A percentile compares a stretch with the other conserved stretches of the same genome.
phyloP scores from a whole-genome alignment of 35 echinoderm and acorn worm species.

The Amphiura filiformis region DNA sequence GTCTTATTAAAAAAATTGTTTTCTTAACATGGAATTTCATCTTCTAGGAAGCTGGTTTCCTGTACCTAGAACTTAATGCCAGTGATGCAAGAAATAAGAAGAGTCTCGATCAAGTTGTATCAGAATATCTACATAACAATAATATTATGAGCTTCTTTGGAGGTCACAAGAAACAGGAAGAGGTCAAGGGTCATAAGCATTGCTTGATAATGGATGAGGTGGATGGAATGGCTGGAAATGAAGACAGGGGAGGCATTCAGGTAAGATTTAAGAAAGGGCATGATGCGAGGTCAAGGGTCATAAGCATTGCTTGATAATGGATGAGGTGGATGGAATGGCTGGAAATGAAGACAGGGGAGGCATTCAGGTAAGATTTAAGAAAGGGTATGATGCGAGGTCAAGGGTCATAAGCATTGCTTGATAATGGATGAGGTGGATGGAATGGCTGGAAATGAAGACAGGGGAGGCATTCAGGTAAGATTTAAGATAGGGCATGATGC shows the following conservation, averaged over 20 bases:
- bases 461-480: slow-evolving; percentile 77
- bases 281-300: background rate
- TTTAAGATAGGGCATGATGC: too few species aligned
- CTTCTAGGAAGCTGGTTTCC: slow-evolving; percentile 70
- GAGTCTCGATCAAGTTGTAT: slow-evolving; percentile 56
- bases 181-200: slow-evolving; percentile 41
- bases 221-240: slow-evolving; percentile 87
- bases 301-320: slow-evolving; percentile 90
- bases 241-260: slow-evolving; percentile 88
- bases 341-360: slow-evolving; percentile 89
- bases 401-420: slow-evolving; percentile 64
- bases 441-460: slow-evolving; percentile 85
- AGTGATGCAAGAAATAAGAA: slow-evolving; percentile 90
- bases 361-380: slow-evolving; percentile 68
- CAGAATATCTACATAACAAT: slow-evolving; percentile 74
- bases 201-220: slow-evolving; percentile 94
- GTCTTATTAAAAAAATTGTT: too few species aligned
- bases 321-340: slow-evolving; percentile 87
- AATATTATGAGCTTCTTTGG: slow-evolving; percentile 42
- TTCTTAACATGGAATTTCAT: too few species aligned
- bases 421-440: slow-evolving; percentile 96
- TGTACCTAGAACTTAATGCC: slow-evolving; percentile 85
- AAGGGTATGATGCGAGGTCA: too few species aligned
- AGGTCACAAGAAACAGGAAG: background rate
- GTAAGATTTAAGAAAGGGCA: too few species aligned